phyloP scores from a whole-genome alignment of 1,140 invertebrate genomes.

The Cylas formicarius region DNA sequence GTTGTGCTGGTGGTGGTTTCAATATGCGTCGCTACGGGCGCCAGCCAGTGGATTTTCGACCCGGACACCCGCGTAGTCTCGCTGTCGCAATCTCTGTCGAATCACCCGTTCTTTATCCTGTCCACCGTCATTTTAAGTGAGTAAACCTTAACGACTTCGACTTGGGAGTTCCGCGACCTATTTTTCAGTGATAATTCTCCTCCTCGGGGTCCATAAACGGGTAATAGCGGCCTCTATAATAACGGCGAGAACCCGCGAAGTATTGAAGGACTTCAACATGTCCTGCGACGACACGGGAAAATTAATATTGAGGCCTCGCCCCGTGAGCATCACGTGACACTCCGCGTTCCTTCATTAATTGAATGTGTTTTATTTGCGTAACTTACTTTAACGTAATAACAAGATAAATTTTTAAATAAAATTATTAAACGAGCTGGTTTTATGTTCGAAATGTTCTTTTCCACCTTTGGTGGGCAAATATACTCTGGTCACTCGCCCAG shows the following conservation, averaged over 20 bases:
- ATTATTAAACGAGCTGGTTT: too few species aligned
- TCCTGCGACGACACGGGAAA: constrained; percentile 95
- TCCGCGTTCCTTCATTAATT: too few species aligned
- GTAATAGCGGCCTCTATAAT: constrained; percentile 96
- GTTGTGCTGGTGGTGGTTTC: constrained; percentile 79
- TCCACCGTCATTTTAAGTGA: constrained; percentile 76
- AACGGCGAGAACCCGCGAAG: constrained; percentile 77
- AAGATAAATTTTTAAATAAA: too few species aligned
- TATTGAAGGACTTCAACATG: constrained; percentile 94
- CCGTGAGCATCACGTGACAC: constrained; percentile 45
- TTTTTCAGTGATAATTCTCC: constrained; percentile 74
- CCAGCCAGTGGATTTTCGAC: constrained; percentile 92
- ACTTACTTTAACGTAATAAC: too few species aligned
- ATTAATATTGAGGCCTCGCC: constrained; percentile 76
- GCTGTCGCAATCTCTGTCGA: constrained; percentile 82
- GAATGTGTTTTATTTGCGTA: too few species aligned
- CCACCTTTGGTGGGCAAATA: too few species aligned
- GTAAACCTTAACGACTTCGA: constrained; percentile 11
- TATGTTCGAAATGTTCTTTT: too few species aligned
- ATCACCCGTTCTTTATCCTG: constrained; percentile 95
- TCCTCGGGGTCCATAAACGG: constrained; percentile 87
- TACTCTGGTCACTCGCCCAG: too few species aligned
- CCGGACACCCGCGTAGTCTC: constrained; percentile 80
- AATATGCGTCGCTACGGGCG: constrained; percentile 82
- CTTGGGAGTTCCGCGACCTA: not conserved